Percentiles rank a stretch among this genome's conserved stretches.
Conservation (phyloP, 2,797 vertebrate genomes). For the Enteromius anoplus region DNA sequence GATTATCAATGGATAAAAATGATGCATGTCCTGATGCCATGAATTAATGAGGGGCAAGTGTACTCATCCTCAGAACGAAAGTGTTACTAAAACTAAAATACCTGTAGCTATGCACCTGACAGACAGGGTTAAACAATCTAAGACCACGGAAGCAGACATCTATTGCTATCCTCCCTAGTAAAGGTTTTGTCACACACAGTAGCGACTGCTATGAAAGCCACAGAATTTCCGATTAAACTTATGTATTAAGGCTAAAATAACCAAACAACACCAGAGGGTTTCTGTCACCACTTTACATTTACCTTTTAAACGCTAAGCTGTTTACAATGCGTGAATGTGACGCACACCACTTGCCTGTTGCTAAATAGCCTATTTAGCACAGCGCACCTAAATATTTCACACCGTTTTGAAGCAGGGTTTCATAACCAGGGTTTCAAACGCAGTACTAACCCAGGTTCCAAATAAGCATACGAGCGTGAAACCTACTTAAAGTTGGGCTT, state of each 20-base stretch:
- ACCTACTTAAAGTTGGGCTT: not conserved
- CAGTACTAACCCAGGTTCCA: not conserved
- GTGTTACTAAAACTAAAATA: not conserved
- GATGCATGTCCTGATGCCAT: not conserved
- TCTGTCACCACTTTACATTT: not conserved
- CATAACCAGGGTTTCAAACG: not conserved
- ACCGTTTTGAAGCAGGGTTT: too few relatives aligned
- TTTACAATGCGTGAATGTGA: too few relatives aligned
- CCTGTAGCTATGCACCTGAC: not conserved
- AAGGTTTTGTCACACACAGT: too few relatives aligned
- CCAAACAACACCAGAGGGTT: not conserved
- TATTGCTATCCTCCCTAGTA: too few relatives aligned
- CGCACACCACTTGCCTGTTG: too few relatives aligned
- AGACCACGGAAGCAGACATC: not conserved
- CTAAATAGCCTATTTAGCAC: too few relatives aligned
- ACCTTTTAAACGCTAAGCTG: not conserved
- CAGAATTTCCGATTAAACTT: too few relatives aligned
- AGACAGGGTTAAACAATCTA: not conserved
- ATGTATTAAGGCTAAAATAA: too few relatives aligned
- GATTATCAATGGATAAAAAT: constrained; percentile 15
- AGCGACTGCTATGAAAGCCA: too few relatives aligned
- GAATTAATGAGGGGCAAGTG: not conserved
- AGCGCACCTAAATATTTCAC: too few relatives aligned
- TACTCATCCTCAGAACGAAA: not conserved
- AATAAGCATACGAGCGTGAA: not conserved